These are phyloP conservation scores for Distichodus sexfasciatus DNA, from an alignment of 2,797 vertebrate species.

Conservation along the genomic window DNA sequence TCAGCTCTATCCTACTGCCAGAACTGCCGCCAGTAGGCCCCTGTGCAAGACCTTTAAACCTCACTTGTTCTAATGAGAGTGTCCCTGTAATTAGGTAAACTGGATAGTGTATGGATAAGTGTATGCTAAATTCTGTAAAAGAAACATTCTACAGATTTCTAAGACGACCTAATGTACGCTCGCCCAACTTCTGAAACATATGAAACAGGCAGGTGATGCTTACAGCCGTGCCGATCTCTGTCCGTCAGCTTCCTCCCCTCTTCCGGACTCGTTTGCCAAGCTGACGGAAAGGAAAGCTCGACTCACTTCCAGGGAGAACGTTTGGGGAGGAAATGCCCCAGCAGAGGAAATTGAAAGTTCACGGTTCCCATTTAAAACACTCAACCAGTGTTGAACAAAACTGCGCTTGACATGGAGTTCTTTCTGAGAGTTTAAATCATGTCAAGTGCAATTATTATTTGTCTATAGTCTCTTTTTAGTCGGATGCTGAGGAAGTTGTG, in stretches of 20 bases:
- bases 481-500: constrained; percentile 15
- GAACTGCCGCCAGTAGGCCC: no score
- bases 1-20: no score
- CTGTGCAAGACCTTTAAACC: no score
- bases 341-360: constrained; percentile 67
- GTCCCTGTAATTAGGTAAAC: no score
- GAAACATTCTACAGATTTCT: no score
- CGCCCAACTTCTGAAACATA: not conserved
- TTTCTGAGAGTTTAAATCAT: not conserved
- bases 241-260: constrained; percentile 47
- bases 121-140: no score
- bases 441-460: constrained; percentile 22
- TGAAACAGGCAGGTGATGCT: constrained; percentile 6
- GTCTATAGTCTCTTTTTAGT: constrained; percentile 15
- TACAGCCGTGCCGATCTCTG: constrained; percentile 11
- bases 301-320: constrained; percentile 51
- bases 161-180: not conserved
- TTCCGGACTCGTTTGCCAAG: constrained; percentile 40
- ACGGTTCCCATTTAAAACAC: constrained; percentile 45
- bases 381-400: not conserved
- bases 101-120: no score
- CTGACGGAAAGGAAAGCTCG: constrained; percentile 37
- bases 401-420: constrained; percentile 16
- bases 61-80: no score
- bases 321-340: constrained; percentile 64